Percentiles rank a stretch among this genome's conserved stretches.
Evolutionary conservation across 2,113 vertebrate species (phyloP).

Genomic region (Plecturocebus donacophilus): DNA sequence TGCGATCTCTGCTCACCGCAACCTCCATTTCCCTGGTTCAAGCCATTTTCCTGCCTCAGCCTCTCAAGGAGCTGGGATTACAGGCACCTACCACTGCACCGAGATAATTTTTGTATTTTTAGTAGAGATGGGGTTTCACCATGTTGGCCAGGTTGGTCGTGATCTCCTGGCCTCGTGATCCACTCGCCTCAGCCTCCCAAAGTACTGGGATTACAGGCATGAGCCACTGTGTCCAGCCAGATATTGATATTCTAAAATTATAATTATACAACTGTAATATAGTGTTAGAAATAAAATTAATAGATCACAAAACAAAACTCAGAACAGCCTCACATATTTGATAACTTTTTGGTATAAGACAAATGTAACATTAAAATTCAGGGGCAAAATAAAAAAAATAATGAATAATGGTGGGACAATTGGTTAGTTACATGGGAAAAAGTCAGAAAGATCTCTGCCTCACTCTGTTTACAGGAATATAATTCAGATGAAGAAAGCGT

Average conservation of each 20-base stretch:
- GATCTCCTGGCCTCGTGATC: no score
- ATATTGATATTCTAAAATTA: not conserved
- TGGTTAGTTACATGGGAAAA: not conserved
- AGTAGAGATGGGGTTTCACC: no score
- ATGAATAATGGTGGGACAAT: not conserved
- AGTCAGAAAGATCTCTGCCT: not conserved
- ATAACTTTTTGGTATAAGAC: not conserved
- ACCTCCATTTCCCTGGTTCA: no score
- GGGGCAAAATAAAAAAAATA: not conserved
- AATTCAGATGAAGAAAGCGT: not conserved
- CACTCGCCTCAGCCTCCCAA: no score
- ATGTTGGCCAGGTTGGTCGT: no score
- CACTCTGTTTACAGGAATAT: not conserved
- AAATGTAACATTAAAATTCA: not conserved
- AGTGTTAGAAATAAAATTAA: not conserved
- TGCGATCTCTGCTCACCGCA: no score
- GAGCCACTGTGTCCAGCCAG: not conserved
- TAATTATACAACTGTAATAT: not conserved
- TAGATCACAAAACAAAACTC: not conserved
- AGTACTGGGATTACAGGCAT: no score
- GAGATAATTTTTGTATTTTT: no score
- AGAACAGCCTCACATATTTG: not conserved
- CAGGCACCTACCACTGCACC: no score
- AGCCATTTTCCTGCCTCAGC: no score
- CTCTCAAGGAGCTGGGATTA: no score